Evolutionary conservation across 2,797 vertebrate species (phyloP).

Genomic region (Schizopygopsis malacanthus): DNA sequence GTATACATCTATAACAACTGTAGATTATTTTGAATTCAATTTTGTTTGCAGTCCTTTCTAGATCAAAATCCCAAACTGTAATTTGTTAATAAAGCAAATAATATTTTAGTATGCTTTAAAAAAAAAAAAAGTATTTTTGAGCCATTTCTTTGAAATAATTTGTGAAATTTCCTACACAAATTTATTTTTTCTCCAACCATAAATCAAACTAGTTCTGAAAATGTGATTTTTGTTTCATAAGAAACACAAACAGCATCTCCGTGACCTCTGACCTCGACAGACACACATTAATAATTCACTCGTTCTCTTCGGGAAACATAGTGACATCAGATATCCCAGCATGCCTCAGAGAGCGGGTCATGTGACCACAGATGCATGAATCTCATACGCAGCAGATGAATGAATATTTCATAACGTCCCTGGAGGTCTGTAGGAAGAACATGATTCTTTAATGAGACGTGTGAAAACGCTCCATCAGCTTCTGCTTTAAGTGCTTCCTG

Average conservation of each 20-base stretch:
- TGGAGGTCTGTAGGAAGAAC: slow-evolving; percentile 40
- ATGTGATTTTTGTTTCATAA: neutral
- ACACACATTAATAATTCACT: slow-evolving; percentile 52
- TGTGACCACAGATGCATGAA: slow-evolving; percentile 22
- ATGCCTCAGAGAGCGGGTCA: neutral
- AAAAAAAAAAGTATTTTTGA: no score
- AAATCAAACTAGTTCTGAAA: neutral
- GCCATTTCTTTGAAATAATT: neutral
- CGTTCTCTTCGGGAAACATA: slow-evolving; percentile 10
- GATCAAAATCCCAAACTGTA: no score
- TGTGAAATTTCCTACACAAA: neutral
- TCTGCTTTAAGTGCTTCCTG: slow-evolving; percentile 43
- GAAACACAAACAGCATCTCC: neutral
- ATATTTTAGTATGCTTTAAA: neutral
- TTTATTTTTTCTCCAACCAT: neutral
- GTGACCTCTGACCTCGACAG: slow-evolving; percentile 43
- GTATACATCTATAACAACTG: no score
- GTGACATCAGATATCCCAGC: slow-evolving; percentile 48
- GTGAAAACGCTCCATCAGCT: slow-evolving; percentile 49
- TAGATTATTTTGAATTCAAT: no score
- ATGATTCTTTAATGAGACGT: slow-evolving; percentile 61
- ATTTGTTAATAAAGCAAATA: no score
- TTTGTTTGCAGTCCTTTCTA: no score
- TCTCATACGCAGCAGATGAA: slow-evolving; percentile 24
- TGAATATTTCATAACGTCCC: slow-evolving; percentile 62